Conservation (phyloP, 1,140 invertebrate species). For the Drosophila elegans region DNA sequence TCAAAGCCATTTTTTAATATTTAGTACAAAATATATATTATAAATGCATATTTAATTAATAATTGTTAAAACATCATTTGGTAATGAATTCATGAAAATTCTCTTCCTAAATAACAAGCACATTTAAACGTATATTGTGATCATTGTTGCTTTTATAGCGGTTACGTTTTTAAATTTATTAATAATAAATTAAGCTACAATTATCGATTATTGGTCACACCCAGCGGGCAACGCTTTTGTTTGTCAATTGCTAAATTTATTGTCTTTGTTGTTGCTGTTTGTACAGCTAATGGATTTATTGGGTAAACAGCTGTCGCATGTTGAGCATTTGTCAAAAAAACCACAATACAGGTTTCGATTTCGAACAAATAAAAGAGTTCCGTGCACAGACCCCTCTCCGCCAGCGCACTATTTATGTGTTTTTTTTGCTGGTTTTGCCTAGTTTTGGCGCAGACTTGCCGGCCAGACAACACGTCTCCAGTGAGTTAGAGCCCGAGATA, state of each 20-base stretch:
- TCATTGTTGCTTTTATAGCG: background rate
- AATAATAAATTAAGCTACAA: slow-evolving; percentile 69
- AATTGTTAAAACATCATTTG: background rate
- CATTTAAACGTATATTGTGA: background rate
- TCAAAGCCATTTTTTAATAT: too few relatives aligned
- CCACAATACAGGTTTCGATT: slow-evolving; percentile 67
- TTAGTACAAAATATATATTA: too few relatives aligned
- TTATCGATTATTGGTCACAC: slow-evolving; percentile 71
- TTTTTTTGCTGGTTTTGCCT: slow-evolving; percentile 36
- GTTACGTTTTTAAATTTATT: slow-evolving; percentile 16
- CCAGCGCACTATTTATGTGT: slow-evolving; percentile 13
- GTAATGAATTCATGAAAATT: background rate
- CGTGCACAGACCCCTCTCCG: slow-evolving; percentile 17
- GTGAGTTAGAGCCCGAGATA: slow-evolving; percentile 10
- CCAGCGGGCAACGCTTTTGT: slow-evolving; percentile 47
- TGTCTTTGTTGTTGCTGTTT: slow-evolving; percentile 55
- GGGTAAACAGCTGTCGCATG: slow-evolving; percentile 78
- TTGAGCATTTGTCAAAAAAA: slow-evolving; percentile 77
- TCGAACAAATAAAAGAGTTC: slow-evolving; percentile 33
- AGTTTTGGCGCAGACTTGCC: slow-evolving; percentile 22
- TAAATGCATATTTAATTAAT: too few relatives aligned
- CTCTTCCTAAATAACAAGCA: background rate
- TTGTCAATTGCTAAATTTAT: slow-evolving; percentile 70
- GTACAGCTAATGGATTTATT: slow-evolving; percentile 81
- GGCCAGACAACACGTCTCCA: slow-evolving; percentile 63